Evolutionary conservation across 2,797 vertebrate species (phyloP).

Genomic region (Manis pentadactyla): DNA sequence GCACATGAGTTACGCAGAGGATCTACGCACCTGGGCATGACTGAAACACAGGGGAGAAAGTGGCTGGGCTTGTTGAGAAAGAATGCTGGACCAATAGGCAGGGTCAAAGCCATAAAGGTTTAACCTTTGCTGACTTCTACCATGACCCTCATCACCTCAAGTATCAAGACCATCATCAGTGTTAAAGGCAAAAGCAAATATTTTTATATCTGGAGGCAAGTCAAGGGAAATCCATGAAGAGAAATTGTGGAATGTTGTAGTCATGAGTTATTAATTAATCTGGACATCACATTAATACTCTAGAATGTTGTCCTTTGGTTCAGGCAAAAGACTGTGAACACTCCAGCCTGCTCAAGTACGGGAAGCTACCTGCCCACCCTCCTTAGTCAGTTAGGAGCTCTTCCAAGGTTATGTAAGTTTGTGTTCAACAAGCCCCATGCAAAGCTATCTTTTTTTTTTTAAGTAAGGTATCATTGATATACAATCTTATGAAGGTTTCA

Average conservation of each 20-base stretch:
- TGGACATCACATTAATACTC: background rate
- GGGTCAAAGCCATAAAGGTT: background rate
- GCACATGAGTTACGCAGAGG: background rate
- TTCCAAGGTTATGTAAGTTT: background rate
- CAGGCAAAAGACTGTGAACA: background rate
- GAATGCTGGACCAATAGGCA: background rate
- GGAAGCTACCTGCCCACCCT: rapidly evolving
- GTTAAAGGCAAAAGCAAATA: background rate
- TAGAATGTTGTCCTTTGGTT: rapidly evolving
- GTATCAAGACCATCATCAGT: background rate
- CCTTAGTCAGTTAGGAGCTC: background rate
- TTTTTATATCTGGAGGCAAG: background rate
- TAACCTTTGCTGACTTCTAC: background rate
- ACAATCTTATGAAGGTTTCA: no score
- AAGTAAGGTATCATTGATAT: no score
- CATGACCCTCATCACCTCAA: background rate
- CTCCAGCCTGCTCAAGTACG: background rate
- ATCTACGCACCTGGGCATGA: background rate
- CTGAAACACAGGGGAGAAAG: background rate
- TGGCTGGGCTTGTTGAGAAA: background rate
- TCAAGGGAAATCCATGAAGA: background rate
- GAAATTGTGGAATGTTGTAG: background rate
- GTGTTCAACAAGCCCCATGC: background rate
- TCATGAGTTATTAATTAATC: no score
- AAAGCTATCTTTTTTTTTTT: no score